Conservation (phyloP, 1,140 invertebrate genomes). For the Platyscapa corneri region DNA sequence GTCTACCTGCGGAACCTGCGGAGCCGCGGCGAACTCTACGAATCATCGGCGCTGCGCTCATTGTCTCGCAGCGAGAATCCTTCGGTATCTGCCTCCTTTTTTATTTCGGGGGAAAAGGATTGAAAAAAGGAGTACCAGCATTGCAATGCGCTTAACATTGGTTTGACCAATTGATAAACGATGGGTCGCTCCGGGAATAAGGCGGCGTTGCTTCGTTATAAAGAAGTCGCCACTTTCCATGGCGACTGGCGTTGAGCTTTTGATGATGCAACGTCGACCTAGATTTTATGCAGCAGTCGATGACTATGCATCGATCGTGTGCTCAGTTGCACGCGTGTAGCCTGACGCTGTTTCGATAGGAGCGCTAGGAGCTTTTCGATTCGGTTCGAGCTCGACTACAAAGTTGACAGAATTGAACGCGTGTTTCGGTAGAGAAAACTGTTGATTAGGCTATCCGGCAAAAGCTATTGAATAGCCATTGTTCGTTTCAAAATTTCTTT, state of each 20-base stretch:
- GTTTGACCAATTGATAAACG: neutral
- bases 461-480: neutral
- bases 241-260: neutral
- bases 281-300: slow-evolving; percentile 18
- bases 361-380: neutral
- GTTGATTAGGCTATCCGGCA: neutral
- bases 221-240: neutral
- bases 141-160: neutral
- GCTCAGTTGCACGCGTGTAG: neutral
- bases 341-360: neutral
- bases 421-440: neutral
- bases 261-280: neutral
- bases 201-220: neutral
- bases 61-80: neutral
- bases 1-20: slow-evolving; percentile 8
- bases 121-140: too few species aligned
- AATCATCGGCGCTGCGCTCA: neutral
- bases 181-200: neutral
- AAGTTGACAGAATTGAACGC: neutral
- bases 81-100: too few species aligned
- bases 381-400: neutral
- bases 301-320: neutral
- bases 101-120: too few species aligned
- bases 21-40: neutral
- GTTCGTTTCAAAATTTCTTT: too few species aligned